Evolutionary conservation across 2,113 vertebrate genomes (phyloP), one percentile per base, ranked within the genome.

Genomic region (Microtus montanus): DNA sequence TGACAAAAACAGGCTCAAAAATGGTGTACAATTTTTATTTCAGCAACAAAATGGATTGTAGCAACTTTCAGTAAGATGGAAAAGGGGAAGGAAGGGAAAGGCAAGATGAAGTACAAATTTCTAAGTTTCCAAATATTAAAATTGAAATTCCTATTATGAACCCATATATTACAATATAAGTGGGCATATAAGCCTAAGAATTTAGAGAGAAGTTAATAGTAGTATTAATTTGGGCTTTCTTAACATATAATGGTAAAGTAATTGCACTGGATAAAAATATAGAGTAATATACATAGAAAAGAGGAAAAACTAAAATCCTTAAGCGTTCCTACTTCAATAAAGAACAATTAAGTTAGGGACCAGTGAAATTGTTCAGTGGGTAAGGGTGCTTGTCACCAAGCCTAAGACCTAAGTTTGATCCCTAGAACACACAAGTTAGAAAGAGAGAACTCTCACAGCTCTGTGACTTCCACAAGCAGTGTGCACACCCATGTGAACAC

Each of bases 281-380:
- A 91, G 78, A 24, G n/a, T 26, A 74, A 7, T 41, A 2, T 20
- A 11, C 33, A 35, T 1, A 90, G 7, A 44, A 44, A 19, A 33
- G 63, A 92, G 73, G 13, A 4, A 24, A 90, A 90, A 92, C 63
- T 74, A 75, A 82, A 93, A 68, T 15, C 58, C 90, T 63, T 73
- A 74, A 83, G 20, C 2, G 15, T 75, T 63, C 70, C 41, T 24
- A 49, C 41, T 77, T 83, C 30, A 58, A 90, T 89, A 54, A 74
- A n/a, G 0, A 90, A 52, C 28, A 1, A 44, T 87, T 54, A 61
- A 52, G 17, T 38, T 28, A 38, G 35, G 22, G 12, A 24, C 19
- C 20, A 26, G 54, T 38, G 52, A 49, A 82, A 61, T 61, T 17
- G 70, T n/a, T 71, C 70, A 38, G 7, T 71, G 35, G 63, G 17